phyloP scores from a whole-genome alignment of 2,113 vertebrate species.

The rabbit (Oryctolagus cuniculus) region DNA sequence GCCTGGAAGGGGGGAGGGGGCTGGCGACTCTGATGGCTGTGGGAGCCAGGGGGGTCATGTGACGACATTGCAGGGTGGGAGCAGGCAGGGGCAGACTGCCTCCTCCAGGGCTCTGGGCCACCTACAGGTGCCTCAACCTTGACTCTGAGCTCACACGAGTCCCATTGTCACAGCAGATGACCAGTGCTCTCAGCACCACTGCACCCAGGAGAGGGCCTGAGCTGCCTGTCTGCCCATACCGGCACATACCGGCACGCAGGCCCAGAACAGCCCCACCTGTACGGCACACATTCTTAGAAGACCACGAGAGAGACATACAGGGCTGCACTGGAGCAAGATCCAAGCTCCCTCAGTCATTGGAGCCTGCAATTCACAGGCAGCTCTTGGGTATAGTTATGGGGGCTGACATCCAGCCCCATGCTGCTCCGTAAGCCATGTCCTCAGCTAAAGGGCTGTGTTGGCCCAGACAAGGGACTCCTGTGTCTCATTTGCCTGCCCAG shows the following conservation, averaged over 20 bases:
- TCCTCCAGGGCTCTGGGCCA: not conserved
- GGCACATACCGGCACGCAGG: too few relatives aligned
- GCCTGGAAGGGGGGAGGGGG: not conserved
- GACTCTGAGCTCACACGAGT: not conserved
- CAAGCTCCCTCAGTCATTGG: not conserved
- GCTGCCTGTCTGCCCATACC: not conserved
- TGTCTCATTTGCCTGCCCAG: not conserved
- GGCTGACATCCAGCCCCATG: not conserved
- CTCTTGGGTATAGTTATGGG: not conserved
- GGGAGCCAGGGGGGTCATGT: fast-evolving
- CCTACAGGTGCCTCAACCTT: not conserved
- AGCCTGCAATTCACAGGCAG: not conserved
- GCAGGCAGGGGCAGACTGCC: not conserved
- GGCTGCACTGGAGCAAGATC: not conserved
- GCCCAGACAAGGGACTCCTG: not conserved
- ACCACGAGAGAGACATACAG: not conserved
- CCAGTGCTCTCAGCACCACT: too few relatives aligned
- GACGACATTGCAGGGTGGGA: not conserved
- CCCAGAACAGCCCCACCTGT: too few relatives aligned
- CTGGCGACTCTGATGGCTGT: not conserved
- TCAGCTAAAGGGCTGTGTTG: not conserved
- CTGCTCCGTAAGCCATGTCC: not conserved
- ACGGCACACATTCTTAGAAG: not conserved
- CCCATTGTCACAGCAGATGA: not conserved
- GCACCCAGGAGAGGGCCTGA: fast-evolving